Evolutionary conservation across 2,888 invertebrate genomes (phyloP).

Genomic region (Tiphia femorata): DNA sequence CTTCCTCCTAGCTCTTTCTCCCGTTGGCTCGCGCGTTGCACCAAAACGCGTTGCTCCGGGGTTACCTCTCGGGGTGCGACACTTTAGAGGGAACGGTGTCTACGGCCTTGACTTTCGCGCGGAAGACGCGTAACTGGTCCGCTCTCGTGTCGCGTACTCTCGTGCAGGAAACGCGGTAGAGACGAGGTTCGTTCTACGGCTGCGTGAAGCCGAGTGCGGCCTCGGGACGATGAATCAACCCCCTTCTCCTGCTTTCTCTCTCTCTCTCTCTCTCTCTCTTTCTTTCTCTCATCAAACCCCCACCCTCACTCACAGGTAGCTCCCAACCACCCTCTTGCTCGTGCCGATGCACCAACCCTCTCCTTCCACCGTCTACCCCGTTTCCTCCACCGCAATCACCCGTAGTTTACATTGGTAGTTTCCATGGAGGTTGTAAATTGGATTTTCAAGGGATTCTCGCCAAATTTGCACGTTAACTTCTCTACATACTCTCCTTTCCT

Average conservation of each 20-base stretch:
- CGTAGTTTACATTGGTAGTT: too few species aligned
- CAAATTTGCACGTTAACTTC: too few species aligned
- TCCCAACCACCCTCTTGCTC: too few species aligned
- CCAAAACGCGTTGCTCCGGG: too few species aligned
- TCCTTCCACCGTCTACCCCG: too few species aligned
- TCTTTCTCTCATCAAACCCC: background rate
- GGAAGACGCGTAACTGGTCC: slow-evolving; percentile 49
- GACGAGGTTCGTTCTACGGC: slow-evolving; percentile 53
- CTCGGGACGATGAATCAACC: slow-evolving; percentile 55
- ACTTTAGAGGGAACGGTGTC: background rate
- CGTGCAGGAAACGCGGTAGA: slow-evolving; percentile 41
- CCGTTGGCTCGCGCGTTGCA: slow-evolving; percentile 1
- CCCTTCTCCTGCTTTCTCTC: slow-evolving; percentile 38
- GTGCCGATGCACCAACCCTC: too few species aligned
- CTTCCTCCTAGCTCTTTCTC: background rate
- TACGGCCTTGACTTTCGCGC: slow-evolving; percentile 48
- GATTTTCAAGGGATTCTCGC: too few species aligned
- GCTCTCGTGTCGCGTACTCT: slow-evolving; percentile 21
- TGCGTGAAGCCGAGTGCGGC: slow-evolving; percentile 57
- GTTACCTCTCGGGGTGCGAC: too few species aligned
- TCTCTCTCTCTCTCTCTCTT: slow-evolving; percentile 12
- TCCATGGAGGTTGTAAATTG: too few species aligned
- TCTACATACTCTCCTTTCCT: too few species aligned
- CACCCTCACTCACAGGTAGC: too few species aligned
- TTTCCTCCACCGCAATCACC: too few species aligned